Conservation (phyloP, 2,797 vertebrate genomes). For the Rhinogobio ventralis region DNA sequence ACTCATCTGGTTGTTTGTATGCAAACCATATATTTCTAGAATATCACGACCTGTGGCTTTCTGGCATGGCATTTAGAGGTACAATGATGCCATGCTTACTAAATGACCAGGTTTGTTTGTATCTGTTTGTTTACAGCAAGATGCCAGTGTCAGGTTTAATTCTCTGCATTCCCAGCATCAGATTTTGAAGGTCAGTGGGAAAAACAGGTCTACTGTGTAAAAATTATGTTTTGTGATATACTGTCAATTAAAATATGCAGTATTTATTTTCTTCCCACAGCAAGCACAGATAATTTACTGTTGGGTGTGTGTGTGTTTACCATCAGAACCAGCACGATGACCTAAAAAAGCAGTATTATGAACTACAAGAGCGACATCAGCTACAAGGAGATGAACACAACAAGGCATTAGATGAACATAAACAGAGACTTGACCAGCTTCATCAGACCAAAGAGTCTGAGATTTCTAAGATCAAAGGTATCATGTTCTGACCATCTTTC, state of each 20-base stretch:
- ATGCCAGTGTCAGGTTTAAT: slow-evolving; percentile 84
- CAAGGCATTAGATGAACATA: slow-evolving; percentile 86
- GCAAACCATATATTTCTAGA: neutral
- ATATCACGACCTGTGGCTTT: neutral
- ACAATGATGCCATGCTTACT: neutral
- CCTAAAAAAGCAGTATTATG: slow-evolving; percentile 90
- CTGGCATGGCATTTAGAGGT: neutral
- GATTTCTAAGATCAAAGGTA: slow-evolving; percentile 92
- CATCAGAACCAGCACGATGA: slow-evolving; percentile 95
- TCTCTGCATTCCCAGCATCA: slow-evolving; percentile 96
- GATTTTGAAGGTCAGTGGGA: slow-evolving; percentile 91
- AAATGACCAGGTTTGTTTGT: slow-evolving; percentile 4
- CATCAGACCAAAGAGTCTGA: slow-evolving; percentile 90
- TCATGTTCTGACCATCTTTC: neutral
- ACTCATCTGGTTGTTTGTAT: slow-evolving; percentile 27
- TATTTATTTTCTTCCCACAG: neutral
- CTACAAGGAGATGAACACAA: slow-evolving; percentile 88
- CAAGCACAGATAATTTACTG: neutral
- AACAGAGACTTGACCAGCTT: slow-evolving; percentile 82
- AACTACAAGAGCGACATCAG: slow-evolving; percentile 90
- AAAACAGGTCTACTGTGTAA: neutral
- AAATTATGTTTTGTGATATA: neutral
- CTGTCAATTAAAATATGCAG: neutral
- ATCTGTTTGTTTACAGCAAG: slow-evolving; percentile 83
- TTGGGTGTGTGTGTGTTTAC: neutral